These are phyloP conservation scores for Chrysemys picta DNA, from an alignment of 2,113 vertebrate species.

Conservation along the genomic window DNA sequence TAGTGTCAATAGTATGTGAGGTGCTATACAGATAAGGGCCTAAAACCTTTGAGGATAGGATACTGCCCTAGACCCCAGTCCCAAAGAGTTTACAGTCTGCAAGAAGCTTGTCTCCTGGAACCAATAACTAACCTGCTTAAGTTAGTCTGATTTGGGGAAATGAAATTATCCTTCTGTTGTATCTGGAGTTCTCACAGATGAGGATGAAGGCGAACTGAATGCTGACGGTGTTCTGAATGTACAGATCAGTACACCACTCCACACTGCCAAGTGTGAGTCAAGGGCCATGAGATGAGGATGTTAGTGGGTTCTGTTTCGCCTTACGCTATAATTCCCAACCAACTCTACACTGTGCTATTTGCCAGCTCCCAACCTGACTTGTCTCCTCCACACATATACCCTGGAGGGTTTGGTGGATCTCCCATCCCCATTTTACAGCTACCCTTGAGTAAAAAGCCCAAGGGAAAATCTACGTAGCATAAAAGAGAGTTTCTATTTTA, in stretches of 20 bases:
- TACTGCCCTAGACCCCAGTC: background rate
- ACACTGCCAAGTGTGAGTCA: background rate
- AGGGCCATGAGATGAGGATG: background rate
- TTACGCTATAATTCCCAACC: background rate
- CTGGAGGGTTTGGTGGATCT: background rate
- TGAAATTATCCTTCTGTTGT: background rate
- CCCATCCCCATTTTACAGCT: background rate
- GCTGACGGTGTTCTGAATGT: background rate
- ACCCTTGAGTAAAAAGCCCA: background rate
- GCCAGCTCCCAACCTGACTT: background rate
- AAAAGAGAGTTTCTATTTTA: background rate
- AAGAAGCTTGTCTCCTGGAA: background rate
- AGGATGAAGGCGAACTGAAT: background rate
- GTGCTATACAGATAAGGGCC: background rate
- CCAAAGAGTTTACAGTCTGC: background rate
- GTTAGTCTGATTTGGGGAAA: background rate
- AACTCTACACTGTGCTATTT: background rate
- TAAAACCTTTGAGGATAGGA: background rate
- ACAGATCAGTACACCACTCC: background rate
- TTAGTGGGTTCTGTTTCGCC: background rate
- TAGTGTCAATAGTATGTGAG: background rate
- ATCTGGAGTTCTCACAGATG: background rate
- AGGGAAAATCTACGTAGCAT: background rate
- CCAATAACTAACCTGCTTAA: background rate
- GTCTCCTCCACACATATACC: background rate